A percentile compares a stretch with the other conserved stretches of the same genome.
Conservation (phyloP, 1,140 invertebrate genomes). For the Micrasema longulum region DNA sequence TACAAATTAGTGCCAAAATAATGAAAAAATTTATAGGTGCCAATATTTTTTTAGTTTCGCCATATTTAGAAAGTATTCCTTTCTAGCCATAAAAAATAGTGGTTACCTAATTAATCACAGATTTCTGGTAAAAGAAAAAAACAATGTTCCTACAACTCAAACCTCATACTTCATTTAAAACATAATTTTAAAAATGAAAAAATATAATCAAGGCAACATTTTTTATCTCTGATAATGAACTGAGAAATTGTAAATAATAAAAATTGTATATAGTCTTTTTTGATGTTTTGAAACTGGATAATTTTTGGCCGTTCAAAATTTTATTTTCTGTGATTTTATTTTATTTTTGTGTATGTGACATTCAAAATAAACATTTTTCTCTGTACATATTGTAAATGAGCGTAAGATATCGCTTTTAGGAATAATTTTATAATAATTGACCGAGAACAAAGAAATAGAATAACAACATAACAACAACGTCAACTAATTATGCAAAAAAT, state of each 20-base stretch:
- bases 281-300: no score
- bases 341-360: no score
- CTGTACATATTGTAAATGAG: slow-evolving; percentile 51
- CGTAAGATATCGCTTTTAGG: slow-evolving; percentile 18
- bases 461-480: slow-evolving; percentile 42
- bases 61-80: slow-evolving; percentile 24
- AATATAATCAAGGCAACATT: no score
- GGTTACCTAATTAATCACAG: not conserved
- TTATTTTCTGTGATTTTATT: no score
- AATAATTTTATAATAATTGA: slow-evolving; percentile 44
- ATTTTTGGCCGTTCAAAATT: no score
- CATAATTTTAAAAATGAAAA: no score
- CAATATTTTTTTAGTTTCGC: slow-evolving; percentile 28
- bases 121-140: not conserved
- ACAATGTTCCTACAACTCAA: slow-evolving; percentile 11
- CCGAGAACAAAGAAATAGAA: slow-evolving; percentile 39
- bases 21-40: slow-evolving; percentile 29
- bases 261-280: no score
- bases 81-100: slow-evolving; percentile 16
- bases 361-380: not conserved
- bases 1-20: slow-evolving; percentile 42
- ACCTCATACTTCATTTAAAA: not conserved
- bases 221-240: no score
- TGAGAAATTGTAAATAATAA: no score
- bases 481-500: slow-evolving; percentile 44